Conservation (phyloP, 2,797 vertebrate species). For the Tokudaia tokunoshimensis region DNA sequence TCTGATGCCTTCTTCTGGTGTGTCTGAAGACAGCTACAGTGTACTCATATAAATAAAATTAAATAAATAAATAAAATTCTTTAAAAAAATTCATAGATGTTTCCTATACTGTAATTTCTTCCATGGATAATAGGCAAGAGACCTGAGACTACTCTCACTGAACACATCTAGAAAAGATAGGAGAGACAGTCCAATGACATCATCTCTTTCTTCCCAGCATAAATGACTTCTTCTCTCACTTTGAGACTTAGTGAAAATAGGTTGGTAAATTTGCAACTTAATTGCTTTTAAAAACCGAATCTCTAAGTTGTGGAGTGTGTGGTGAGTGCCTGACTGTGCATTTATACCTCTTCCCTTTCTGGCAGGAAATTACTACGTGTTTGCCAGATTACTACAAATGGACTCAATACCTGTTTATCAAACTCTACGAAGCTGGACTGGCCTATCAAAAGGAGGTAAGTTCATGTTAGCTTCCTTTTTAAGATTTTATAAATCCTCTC, state of each 20-base stretch:
- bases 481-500: neutral
- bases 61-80: too few species aligned
- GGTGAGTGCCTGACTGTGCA: neutral
- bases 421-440: conserved; percentile 95
- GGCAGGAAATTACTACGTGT: conserved; percentile 97
- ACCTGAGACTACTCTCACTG: neutral
- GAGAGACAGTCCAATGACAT: neutral
- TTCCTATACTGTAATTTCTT: neutral
- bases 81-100: neutral
- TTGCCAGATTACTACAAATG: conserved; percentile 97
- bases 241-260: neutral
- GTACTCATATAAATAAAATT: too few species aligned
- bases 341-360: conserved; percentile 54
- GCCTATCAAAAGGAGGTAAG: conserved; percentile 98
- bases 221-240: neutral
- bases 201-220: neutral
- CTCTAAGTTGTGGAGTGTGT: neutral
- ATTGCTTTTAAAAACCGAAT: conserved; percentile 21
- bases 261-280: neutral
- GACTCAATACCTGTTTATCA: conserved; percentile 98
- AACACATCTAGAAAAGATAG: neutral
- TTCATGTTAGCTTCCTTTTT: conserved; percentile 31
- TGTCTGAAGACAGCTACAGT: too few species aligned
- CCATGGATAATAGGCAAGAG: neutral
- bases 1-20: too few species aligned